Conservation (phyloP, 2,113 vertebrate genomes). For the Limanda limanda region DNA sequence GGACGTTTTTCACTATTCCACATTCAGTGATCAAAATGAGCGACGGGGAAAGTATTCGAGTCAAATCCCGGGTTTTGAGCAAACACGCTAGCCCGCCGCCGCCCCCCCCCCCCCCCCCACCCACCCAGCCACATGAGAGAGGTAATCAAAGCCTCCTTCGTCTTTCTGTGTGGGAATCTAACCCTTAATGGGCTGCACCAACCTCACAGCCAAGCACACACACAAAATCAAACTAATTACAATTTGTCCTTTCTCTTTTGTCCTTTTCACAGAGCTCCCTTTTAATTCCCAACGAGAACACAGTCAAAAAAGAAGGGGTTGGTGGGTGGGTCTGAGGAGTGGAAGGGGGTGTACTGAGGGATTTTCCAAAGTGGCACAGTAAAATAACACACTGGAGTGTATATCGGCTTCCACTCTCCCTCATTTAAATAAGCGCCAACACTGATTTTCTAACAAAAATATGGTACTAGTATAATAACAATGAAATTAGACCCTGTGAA, state of each 20-base stretch:
- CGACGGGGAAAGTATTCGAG: conserved; percentile 34
- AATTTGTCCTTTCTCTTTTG: conserved; percentile 79
- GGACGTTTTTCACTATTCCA: conserved; percentile 5
- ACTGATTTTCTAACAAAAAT: conserved; percentile 77
- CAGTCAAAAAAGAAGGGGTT: conserved; percentile 39
- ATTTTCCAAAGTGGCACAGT: conserved; percentile 76
- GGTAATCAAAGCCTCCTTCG: conserved; percentile 58
- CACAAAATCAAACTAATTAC: conserved; percentile 77
- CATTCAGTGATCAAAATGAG: conserved; percentile 68
- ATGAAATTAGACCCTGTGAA: conserved; percentile 78
- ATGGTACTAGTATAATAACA: conserved; percentile 77
- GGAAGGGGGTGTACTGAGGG: conserved; percentile 39
- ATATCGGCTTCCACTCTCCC: conserved; percentile 65
- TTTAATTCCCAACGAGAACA: conserved; percentile 74
- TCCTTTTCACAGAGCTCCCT: conserved; percentile 69
- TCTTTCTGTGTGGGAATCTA: conserved; percentile 62
- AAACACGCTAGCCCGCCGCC: conserved; percentile 26
- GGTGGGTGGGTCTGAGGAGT: conserved; percentile 14
- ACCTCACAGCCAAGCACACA: conserved; percentile 45
- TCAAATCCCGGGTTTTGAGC: conserved; percentile 26
- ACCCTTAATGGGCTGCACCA: conserved; percentile 64
- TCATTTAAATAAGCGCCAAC: conserved; percentile 82
- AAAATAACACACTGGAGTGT: conserved; percentile 75
- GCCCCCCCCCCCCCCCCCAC: no score
- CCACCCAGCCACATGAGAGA: conserved; percentile 18